Base-by-base conservation (phyloP, 2,113 vertebrate genomes). In the Hiodon tergisus region DNA sequence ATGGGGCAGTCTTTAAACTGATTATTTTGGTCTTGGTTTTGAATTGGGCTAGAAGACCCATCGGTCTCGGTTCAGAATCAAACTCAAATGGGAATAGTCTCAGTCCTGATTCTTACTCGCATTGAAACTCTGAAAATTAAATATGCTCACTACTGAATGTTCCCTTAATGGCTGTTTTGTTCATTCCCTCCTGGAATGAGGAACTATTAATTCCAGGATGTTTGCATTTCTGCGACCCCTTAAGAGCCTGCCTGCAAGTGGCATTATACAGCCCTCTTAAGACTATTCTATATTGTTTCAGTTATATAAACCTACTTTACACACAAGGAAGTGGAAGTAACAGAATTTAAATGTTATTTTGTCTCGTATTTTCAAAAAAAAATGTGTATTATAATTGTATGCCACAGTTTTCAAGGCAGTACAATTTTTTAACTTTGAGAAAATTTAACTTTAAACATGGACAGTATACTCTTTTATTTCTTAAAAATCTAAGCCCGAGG, bases 401-500 rank as follows among this genome's bases (percentile, higher is more conserved):
- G 63, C 53, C 65, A 9, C 48, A 4, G 57, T 74, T 58, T 67
- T 55, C 53, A 69, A n/a, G 6, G 16, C 9, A 51, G 60, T 16
- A 62, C 65, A 65, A 63, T 70, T 13, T 66, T 72, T 63, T 57
- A 54, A 54, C 68, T 13, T 11, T 51, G 14, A 7, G 16, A 66
- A 50, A 74, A 47, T 73, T 61, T 58, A 61, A 54, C 6, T 58
- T 71, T 70, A 50, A 48, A 76, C 10, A 17, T 17, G 14, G 58
- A 69, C 48, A 50, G 9, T 17, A 46, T 47, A 51, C 46, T 62
- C 50, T 73, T 67, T 73, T 50, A 52, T 48, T 67, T 16, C 53
- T 58, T 50, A 67, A 78, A 69, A 78, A 73, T 68, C 76, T 8
- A 61, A 47, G 31, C 76, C 58, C 58, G 55, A 31, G 57, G 76